A percentile compares a stretch with the other conserved stretches of the same genome.
phyloP scores from a whole-genome alignment of 2,797 vertebrate genomes.

The Poeciliopsis presidionis region DNA sequence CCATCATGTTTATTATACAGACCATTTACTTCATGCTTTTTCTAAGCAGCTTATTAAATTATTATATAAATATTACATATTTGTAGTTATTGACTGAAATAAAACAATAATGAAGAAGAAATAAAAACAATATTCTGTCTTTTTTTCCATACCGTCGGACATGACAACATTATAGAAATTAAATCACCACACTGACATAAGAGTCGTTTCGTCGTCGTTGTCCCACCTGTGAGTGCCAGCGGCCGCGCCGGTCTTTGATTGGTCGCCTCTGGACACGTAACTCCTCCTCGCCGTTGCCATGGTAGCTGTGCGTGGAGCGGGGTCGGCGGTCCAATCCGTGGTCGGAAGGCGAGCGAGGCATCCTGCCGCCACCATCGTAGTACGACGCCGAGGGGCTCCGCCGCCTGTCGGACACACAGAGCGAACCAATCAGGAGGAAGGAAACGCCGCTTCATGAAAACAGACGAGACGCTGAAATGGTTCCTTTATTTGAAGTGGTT shows the following conservation, averaged over 20 bases:
- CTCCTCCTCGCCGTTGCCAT: constrained; percentile 40
- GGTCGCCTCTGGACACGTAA: constrained; percentile 73
- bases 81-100: neutral
- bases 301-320: constrained; percentile 74
- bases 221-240: constrained; percentile 81
- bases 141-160: neutral
- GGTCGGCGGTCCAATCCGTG: constrained; percentile 81
- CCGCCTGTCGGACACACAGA: constrained; percentile 77
- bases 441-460: neutral
- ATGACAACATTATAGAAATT: neutral
- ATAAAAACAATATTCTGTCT: neutral
- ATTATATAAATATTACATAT: neutral
- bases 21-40: too few relatives aligned
- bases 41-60: too few relatives aligned
- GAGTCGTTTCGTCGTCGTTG: too few relatives aligned
- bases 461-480: neutral
- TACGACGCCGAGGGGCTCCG: constrained; percentile 85
- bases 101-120: neutral
- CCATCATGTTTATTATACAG: too few relatives aligned
- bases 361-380: constrained; percentile 82
- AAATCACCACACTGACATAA: neutral
- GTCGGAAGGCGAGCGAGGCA: constrained; percentile 90
- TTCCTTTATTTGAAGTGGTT: neutral
- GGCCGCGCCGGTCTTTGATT: constrained; percentile 77
- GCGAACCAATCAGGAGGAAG: constrained; percentile 14